Base-by-base conservation (phyloP, 2,888 invertebrate genomes). In the Tetheella fluctuosa region DNA sequence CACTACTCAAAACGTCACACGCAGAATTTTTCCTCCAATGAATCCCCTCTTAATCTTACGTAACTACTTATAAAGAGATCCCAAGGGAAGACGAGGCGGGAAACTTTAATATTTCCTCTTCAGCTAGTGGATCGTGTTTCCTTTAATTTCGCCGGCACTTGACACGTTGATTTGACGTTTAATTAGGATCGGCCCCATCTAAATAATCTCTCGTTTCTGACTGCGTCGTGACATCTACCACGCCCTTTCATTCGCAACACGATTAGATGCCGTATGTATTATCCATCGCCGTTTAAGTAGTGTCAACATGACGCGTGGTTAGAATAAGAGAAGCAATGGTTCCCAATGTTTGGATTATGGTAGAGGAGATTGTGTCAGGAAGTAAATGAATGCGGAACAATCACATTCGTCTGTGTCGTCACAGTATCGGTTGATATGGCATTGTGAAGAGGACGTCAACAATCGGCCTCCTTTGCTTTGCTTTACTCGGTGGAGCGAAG, bases 91-190 rank as follows among this genome's bases (percentile, higher is more conserved):
- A 10, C 55, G 30, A 25, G 20, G 17, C 37, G 34, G 34, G 17
- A 34, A 55, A 55, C 55, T 55, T 55, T 55, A 55, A 55, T 55
- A 55, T 55, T 55, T 55, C 34, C 34, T 34, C 55, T 55, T 1
- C n/a, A 48, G 17, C 34, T 23, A 34, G 37, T 20, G 23, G 55
- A 55, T 20, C 34, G 34, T 20, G 55, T 20, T 58, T 42, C 8
- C 37, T 64, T 60, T 64, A 65, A 62, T 69, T 68, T 64, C 62
- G 59, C 64, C 52, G 60, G 62, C 61, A 63, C 57, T 59, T 60
- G 61, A 57, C 60, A 60, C 65, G 70, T 65, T 65, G 62, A 67
- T 71, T 67, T 65, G 63, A 70, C 64, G 59, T 70, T 72, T 67
- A 70, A 72, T 72, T 70, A 70, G 66, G 66, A 70, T 64, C 61